Conservation (phyloP, 2,113 vertebrate genomes). For the Paramisgurnus dabryanus region DNA sequence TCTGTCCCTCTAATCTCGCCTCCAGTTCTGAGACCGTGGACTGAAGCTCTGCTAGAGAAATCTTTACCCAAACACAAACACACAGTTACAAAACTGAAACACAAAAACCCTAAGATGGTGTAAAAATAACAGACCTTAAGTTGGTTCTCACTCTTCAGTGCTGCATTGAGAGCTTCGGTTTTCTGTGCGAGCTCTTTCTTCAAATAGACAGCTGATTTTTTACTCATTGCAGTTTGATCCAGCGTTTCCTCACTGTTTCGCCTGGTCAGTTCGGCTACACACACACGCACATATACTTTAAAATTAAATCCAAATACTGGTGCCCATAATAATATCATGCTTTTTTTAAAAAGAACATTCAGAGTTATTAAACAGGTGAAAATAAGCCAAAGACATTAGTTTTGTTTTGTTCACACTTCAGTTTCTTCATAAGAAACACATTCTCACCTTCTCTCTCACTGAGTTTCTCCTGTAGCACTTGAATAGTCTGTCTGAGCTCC, state of each 20-base stretch:
- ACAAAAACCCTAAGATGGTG: neutral
- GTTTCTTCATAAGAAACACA: neutral
- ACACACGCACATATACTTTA: conserved; percentile 22
- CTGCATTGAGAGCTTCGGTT: conserved; percentile 74
- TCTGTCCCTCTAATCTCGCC: conserved; percentile 64
- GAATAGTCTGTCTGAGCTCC: conserved; percentile 75
- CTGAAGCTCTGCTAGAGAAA: conserved; percentile 71
- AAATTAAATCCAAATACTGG: too few relatives aligned
- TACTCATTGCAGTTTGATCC: conserved; percentile 59
- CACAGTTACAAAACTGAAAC: neutral
- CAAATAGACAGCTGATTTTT: conserved; percentile 63
- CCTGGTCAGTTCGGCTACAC: conserved; percentile 68
- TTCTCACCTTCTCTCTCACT: conserved; percentile 71
- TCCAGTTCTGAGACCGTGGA: conserved; percentile 68
- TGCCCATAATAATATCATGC: too few relatives aligned
- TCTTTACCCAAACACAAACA: conserved; percentile 55
- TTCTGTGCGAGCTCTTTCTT: conserved; percentile 75
- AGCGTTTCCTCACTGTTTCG: conserved; percentile 62
- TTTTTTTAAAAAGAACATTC: too few relatives aligned
- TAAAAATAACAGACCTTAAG: conserved; percentile 66
- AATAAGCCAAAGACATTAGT: too few relatives aligned
- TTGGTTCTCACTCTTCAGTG: conserved; percentile 75
- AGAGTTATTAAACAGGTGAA: too few relatives aligned
- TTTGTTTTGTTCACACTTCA: neutral
- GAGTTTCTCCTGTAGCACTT: conserved; percentile 75